Base-by-base conservation (phyloP, 2,113 vertebrate genomes). In the Melanerpes aurifrons region DNA sequence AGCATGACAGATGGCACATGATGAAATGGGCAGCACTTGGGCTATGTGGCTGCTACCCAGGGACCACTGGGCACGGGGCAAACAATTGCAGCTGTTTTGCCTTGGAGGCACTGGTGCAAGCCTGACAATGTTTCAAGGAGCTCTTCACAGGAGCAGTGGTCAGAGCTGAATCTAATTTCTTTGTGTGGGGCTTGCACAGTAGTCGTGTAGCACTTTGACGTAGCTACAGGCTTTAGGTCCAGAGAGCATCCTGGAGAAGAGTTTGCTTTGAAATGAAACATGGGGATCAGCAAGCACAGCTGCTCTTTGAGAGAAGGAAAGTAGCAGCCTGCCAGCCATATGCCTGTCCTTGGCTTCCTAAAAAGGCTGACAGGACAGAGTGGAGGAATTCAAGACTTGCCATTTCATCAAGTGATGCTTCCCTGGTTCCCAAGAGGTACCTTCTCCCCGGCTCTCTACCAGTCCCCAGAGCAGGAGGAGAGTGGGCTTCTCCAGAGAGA, bases 31-130 rank as follows among this genome's bases (percentile, higher is more conserved):
- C 87, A 74, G 61, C 47, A 22, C 22, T 61, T 62, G 69, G 59
- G 69, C 67, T 64, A 68, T 0, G 0, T 4, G 1, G 53, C 57
- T 5, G n/a, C 54, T 74, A 48, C 43, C 62, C 0, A 0, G 26
- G 35, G 37, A 45, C 50, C 71, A 79, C 50, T 1, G 9, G 66
- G 87, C 50, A 28, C 43, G 40, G 79, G 22, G 59, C 32, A 64
- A 90, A 79, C 68, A 68, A 82, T 15, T n/a, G 63, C n/a, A 78
- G 67, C 54, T 2, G 2, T 87, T 67, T 71, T 2, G 7, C 80
- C 84, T 68, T 0, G 0, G 12, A 57, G 80, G 24, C 61, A 53
- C 20, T 56, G 45, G 24, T 71, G 45, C 2, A 10, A 89, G 43
- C 29, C 77, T 9, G 0, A 68, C 73, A 58, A 37, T 24, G 58